Percentiles rank a stretch among this genome's conserved stretches.
These are phyloP conservation scores for Chrysaora quinquecirrha DNA, from an alignment of 30 jellyfish, hydroid and myxozoan genomes.

Conservation along the genomic window DNA sequence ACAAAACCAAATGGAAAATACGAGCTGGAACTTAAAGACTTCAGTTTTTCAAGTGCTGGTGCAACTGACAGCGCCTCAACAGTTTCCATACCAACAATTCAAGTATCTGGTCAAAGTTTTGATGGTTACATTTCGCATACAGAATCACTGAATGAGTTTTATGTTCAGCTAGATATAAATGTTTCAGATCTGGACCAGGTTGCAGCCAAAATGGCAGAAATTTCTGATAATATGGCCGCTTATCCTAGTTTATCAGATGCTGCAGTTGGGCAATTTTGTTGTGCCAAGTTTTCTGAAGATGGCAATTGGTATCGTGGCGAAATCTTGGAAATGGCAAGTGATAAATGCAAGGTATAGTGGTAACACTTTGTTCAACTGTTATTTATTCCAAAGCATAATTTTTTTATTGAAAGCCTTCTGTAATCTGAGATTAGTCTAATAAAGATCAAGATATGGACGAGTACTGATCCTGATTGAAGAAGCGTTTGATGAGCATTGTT, in stretches of 20 bases:
- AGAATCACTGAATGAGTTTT: constrained; percentile 43
- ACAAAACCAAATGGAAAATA: not conserved
- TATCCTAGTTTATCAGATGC: constrained; percentile 4
- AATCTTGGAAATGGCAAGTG: constrained; percentile 2
- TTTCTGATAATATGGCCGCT: not conserved
- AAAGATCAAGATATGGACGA: too few species aligned
- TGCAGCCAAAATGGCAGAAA: not conserved
- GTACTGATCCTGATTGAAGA: too few species aligned
- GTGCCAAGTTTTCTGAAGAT: constrained; percentile 35
- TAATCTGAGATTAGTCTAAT: too few species aligned
- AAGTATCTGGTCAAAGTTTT: constrained; percentile 19
- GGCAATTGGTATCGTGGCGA: constrained; percentile 64
- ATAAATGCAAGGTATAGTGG: constrained; percentile 3
- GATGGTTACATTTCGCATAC: constrained; percentile 46
- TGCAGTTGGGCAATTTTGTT: constrained; percentile 29
- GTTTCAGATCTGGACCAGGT: constrained; percentile 35
- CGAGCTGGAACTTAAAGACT: constrained; percentile 3
- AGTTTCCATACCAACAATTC: not conserved
- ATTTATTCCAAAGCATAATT: not conserved
- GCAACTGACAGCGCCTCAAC: not conserved
- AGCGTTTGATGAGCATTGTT: too few species aligned
- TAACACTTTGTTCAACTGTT: not conserved
- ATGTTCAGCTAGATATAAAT: constrained; percentile 31
- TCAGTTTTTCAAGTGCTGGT: not conserved
- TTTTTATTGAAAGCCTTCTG: too few species aligned